Conservation (phyloP, 2,888 invertebrate species). For the Polyommatus iphigenia region DNA sequence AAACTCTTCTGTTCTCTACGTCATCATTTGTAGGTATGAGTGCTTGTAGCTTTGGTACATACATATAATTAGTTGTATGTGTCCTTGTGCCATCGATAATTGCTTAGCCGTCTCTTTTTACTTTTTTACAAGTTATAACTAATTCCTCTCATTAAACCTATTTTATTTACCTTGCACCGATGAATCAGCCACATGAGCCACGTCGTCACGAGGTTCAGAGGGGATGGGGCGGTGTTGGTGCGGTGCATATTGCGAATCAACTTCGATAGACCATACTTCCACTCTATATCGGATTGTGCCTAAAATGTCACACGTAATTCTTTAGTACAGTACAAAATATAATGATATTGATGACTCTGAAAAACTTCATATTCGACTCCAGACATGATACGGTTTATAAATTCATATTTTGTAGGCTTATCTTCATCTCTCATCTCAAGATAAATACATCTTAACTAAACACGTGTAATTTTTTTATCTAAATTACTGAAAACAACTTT, state of each 20-base stretch:
- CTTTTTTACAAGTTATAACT: neutral
- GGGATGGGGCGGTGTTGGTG: conserved; percentile 98
- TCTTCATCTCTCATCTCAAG: neutral
- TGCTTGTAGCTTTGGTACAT: too few relatives aligned
- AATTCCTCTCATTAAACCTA: too few relatives aligned
- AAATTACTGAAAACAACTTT: neutral
- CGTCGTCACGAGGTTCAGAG: conserved; percentile 97
- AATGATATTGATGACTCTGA: neutral
- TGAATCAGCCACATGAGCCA: conserved; percentile 93
- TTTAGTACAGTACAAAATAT: too few relatives aligned
- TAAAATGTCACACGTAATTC: conserved; percentile 63
- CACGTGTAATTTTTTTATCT: neutral
- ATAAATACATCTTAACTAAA: neutral
- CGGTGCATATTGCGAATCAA: conserved; percentile 99
- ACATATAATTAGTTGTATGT: too few relatives aligned
- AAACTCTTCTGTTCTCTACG: too few relatives aligned
- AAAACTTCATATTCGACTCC: neutral
- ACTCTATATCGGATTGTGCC: conserved; percentile 99
- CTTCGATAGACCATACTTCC: conserved; percentile 99
- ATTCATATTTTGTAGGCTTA: neutral
- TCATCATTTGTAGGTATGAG: too few relatives aligned
- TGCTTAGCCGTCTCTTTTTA: too few relatives aligned
- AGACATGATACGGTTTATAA: neutral
- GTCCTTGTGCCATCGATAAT: too few relatives aligned
- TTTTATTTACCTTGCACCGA: conserved; percentile 83